Conservation (phyloP, 1,140 invertebrate genomes). For the Papilio aristodemus region DNA sequence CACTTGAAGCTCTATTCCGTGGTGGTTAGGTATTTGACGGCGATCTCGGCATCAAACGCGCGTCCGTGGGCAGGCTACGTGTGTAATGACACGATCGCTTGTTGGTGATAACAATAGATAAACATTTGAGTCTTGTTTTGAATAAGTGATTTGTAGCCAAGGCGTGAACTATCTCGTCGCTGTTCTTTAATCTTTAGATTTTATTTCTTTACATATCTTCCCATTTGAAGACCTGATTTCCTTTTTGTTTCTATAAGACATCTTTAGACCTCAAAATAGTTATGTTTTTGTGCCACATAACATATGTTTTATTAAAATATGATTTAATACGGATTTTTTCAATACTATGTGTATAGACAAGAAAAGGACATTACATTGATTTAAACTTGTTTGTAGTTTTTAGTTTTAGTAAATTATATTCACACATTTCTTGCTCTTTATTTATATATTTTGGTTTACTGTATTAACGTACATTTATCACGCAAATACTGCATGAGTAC, state of each 20-base stretch:
- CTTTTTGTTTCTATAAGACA: too few species aligned
- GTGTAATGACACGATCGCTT: conserved; percentile 65
- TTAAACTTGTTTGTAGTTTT: too few species aligned
- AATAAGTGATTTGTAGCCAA: conserved; percentile 46
- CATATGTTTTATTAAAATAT: too few species aligned
- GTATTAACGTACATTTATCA: background rate
- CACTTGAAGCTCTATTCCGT: conserved; percentile 18
- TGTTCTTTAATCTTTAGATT: conserved; percentile 29
- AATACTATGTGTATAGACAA: too few species aligned
- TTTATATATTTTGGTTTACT: too few species aligned
- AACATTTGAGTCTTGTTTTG: conserved; percentile 56
- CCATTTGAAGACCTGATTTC: background rate
- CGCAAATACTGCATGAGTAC: background rate
- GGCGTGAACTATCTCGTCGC: conserved; percentile 36
- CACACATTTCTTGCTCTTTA: too few species aligned
- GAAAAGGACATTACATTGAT: too few species aligned
- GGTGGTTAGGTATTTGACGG: conserved; percentile 42
- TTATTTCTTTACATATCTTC: conserved; percentile 18
- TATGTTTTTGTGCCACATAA: too few species aligned
- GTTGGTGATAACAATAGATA: conserved; percentile 62
- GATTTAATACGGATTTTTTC: too few species aligned
- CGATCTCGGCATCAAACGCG: conserved; percentile 56
- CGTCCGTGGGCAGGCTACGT: conserved; percentile 59
- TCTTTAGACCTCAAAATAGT: too few species aligned
- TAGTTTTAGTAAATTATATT: too few species aligned